Evolutionary conservation across 1,140 invertebrate genomes (phyloP).

Genomic region (Micrasema longulum): DNA sequence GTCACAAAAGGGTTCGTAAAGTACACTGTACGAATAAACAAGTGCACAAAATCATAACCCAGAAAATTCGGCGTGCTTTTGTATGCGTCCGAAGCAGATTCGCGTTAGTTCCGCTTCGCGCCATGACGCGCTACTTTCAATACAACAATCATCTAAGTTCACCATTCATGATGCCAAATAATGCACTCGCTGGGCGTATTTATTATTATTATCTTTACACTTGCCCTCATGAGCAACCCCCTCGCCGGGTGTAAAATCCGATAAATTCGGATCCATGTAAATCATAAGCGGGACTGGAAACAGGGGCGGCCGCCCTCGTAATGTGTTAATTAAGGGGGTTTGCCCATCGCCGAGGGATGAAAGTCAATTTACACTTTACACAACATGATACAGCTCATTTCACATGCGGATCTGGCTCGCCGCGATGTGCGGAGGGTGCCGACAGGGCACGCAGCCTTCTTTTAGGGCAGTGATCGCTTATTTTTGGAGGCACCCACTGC

Average conservation of each 20-base stretch:
- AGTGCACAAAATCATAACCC: conserved; percentile 52
- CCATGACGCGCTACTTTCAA: conserved; percentile 43
- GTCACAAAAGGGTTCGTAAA: conserved; percentile 16
- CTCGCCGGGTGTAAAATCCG: conserved; percentile 12
- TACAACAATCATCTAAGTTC: conserved; percentile 52
- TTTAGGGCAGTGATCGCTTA: not conserved
- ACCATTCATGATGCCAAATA: conserved; percentile 33
- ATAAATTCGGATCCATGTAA: conserved; percentile 38
- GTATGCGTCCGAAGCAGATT: conserved; percentile 10
- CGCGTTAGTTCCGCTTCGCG: conserved; percentile 48
- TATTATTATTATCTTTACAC: conserved; percentile 50
- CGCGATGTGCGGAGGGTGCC: conserved; percentile 24
- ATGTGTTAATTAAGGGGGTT: conserved; percentile 69
- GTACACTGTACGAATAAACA: conserved; percentile 45
- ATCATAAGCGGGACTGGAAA: conserved; percentile 31
- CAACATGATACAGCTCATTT: conserved; percentile 71
- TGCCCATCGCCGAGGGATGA: conserved; percentile 62
- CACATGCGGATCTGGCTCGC: conserved; percentile 40
- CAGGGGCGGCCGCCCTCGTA: conserved; percentile 56
- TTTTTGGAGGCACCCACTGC: not conserved
- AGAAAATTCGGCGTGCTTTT: conserved; percentile 26
- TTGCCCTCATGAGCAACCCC: conserved; percentile 16
- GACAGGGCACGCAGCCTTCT: conserved; percentile 21
- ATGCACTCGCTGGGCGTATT: conserved; percentile 42
- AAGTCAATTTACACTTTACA: conserved; percentile 68